Conservation (phyloP, 2,113 vertebrate species). For the Cinclus mexicanus region DNA sequence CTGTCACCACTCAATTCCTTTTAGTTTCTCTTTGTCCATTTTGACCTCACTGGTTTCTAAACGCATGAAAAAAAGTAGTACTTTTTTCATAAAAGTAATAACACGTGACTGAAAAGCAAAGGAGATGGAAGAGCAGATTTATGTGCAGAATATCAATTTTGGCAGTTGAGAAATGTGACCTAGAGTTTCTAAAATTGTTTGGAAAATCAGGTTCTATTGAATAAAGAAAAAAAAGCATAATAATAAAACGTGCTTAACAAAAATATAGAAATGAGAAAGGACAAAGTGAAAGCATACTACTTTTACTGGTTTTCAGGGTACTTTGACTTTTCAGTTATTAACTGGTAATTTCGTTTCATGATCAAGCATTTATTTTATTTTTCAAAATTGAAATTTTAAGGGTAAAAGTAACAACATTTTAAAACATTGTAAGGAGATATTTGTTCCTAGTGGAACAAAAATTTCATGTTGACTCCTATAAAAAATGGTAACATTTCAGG, state of each 20-base stretch:
- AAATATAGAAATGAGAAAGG: background rate
- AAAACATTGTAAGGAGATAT: background rate
- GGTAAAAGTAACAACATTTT: background rate
- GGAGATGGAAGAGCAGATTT: background rate
- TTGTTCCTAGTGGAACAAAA: background rate
- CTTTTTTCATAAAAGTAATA: background rate
- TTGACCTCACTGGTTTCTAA: background rate
- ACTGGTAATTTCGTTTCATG: background rate
- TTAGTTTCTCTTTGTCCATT: background rate
- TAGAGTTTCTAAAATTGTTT: background rate
- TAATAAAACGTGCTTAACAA: background rate
- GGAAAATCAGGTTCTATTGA: background rate
- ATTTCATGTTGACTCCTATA: background rate
- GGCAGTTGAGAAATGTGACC: background rate
- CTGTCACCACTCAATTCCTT: background rate
- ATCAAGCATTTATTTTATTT: background rate
- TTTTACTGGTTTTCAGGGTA: background rate
- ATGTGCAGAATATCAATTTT: background rate
- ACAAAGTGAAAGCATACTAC: background rate
- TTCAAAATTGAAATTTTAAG: background rate
- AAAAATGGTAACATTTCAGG: background rate
- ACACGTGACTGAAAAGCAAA: background rate
- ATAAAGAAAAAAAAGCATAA: background rate
- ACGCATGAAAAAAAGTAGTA: background rate
- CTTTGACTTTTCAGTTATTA: background rate